Evolutionary conservation across 2,797 vertebrate genomes (phyloP).

Genomic region (Clarias platycephalus): DNA sequence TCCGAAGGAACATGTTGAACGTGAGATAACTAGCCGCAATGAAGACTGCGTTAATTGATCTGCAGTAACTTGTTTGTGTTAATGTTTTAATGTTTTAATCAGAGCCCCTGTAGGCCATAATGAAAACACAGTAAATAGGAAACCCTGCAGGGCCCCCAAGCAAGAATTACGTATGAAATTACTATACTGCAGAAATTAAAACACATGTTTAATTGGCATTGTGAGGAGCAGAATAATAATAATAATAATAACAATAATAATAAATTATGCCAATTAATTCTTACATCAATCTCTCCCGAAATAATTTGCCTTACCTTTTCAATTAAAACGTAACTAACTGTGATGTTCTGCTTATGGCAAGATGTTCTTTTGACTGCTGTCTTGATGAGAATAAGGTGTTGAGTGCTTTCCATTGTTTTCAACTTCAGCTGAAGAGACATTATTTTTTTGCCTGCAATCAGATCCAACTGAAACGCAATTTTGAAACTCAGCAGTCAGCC

Average conservation of each 20-base stretch:
- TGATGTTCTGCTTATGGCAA: conserved; percentile 63
- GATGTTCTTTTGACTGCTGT: conserved; percentile 67
- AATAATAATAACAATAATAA: conserved; percentile 56
- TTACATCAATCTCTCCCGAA: conserved; percentile 73
- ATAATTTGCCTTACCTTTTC: conserved; percentile 78
- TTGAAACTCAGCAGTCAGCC: neutral
- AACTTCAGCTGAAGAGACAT: neutral
- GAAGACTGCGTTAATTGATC: conserved; percentile 29
- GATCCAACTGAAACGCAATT: neutral
- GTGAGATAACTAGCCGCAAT: neutral
- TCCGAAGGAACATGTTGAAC: conserved; percentile 6
- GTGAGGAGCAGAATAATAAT: conserved; percentile 69
- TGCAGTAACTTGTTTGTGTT: conserved; percentile 51
- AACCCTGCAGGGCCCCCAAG: conserved; percentile 73
- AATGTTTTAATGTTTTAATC: conserved; percentile 57
- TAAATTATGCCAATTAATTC: conserved; percentile 77
- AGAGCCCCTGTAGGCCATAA: conserved; percentile 59
- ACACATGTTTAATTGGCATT: conserved; percentile 73
- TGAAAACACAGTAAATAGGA: conserved; percentile 73
- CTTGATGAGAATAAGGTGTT: conserved; percentile 64
- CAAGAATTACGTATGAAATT: conserved; percentile 78
- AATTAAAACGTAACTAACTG: conserved; percentile 75
- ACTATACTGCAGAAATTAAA: conserved; percentile 82
- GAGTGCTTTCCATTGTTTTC: conserved; percentile 13
- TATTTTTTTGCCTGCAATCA: neutral